These are phyloP conservation scores for Prunella strophiata DNA, from an alignment of 2,797 vertebrate genomes.

Conservation along the genomic window DNA sequence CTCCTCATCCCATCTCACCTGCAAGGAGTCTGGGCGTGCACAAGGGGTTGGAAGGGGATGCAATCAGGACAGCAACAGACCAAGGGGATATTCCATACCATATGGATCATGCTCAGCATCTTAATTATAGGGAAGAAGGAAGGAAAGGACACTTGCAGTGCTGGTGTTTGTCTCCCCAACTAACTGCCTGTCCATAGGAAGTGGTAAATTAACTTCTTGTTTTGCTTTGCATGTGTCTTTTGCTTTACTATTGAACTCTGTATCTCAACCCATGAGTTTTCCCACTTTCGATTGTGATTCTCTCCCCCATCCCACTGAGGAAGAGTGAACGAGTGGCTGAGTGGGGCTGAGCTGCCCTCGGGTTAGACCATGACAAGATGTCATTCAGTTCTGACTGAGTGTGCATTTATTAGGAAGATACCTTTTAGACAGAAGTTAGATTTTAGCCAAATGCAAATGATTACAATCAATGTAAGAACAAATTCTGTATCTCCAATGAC, in stretches of 20 bases:
- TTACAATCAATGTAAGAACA: not conserved
- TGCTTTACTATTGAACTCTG: not conserved
- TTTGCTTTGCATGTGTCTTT: not conserved
- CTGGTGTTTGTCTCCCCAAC: not conserved
- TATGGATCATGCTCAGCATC: too few species aligned
- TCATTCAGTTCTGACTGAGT: not conserved
- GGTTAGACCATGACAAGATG: not conserved
- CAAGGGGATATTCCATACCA: not conserved
- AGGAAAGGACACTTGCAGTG: not conserved
- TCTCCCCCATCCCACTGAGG: not conserved
- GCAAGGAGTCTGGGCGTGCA: not conserved
- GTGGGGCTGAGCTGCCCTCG: not conserved
- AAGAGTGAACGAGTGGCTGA: accelerated
- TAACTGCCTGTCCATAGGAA: not conserved
- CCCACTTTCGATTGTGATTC: not conserved
- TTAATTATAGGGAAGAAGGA: not conserved
- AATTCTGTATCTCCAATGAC: not conserved
- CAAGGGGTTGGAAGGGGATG: not conserved
- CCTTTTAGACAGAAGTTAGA: not conserved
- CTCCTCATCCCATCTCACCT: not conserved
- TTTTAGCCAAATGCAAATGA: not conserved
- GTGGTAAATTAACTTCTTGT: not conserved
- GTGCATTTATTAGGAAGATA: not conserved
- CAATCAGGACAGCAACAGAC: not conserved
- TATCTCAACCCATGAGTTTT: not conserved